phyloP scores from a whole-genome alignment of 1,140 invertebrate genomes.

The Bombus consobrinus region DNA sequence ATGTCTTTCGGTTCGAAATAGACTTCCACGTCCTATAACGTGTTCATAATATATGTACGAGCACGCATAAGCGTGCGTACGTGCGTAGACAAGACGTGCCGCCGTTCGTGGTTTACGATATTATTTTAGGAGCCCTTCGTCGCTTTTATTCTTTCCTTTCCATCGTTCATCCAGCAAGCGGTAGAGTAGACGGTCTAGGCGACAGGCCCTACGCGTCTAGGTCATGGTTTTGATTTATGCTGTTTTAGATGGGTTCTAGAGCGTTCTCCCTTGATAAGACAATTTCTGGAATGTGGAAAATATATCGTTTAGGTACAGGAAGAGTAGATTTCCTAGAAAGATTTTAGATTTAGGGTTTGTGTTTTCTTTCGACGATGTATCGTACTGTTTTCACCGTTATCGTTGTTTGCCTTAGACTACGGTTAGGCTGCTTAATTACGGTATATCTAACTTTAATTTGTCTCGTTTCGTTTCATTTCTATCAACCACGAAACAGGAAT shows the following conservation, averaged over 20 bases:
- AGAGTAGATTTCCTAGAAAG: not conserved
- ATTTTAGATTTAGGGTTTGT: not conserved
- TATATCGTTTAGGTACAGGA: not conserved
- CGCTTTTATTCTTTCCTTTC: not conserved
- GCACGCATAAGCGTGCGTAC: slow-evolving; percentile 23
- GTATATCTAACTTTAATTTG: not conserved
- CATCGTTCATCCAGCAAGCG: slow-evolving; percentile 15
- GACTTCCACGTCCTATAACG: slow-evolving; percentile 65
- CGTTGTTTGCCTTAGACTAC: no score
- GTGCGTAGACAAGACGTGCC: slow-evolving; percentile 19
- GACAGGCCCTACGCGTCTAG: slow-evolving; percentile 48
- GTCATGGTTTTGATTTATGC: slow-evolving; percentile 57
- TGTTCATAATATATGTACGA: slow-evolving; percentile 54
- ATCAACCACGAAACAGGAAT: not conserved
- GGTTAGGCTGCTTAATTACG: no score
- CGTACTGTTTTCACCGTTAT: no score
- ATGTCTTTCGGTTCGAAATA: slow-evolving; percentile 64
- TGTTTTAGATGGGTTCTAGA: not conserved
- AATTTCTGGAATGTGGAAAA: not conserved
- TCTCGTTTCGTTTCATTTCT: not conserved
- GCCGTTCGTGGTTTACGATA: slow-evolving; percentile 58
- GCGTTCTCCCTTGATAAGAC: not conserved
- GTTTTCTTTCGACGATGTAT: no score
- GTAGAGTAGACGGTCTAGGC: not conserved
- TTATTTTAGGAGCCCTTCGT: slow-evolving; percentile 56